Evolutionary conservation across 2,888 invertebrate species (phyloP), one percentile per base, ranked within the genome.

Genomic region (Chymomyza caudatula): DNA sequence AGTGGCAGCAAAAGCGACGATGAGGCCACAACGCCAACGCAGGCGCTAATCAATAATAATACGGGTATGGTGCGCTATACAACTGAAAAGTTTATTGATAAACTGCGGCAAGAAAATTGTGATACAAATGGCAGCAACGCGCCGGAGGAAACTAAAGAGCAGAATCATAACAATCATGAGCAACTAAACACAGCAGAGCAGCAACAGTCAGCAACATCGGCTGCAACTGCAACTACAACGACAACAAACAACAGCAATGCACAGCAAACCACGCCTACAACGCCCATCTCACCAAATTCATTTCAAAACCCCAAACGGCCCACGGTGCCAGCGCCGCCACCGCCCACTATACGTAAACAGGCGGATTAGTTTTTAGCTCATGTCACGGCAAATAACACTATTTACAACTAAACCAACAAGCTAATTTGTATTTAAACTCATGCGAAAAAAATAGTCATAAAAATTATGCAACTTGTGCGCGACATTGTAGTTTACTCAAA

Each of bases 261-360:
- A 6, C 63, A 65, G 25, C 62, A 65, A 4, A 59, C 63, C 19
- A 87, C 80, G 19, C 79, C 89, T 3, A 86, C 88, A 59, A 86
- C 89, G 17, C 88, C 88, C 53, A 77, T 87, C 60, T 89, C 88
- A 47, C 88, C 88, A 25, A 86, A 78, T 67, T 86, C 87, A 71
- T 79, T 86, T 72, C 76, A 88, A 53, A 87, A 86, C 71, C 88
- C 89, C 42, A 88, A 88, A 70, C 77, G 88, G 72, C 89, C 89
- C 60, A 88, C 88, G 57, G 89, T 88, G 71, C 88, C 88, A 69
- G 88, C 88, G 71, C 88, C 88, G 25, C 88, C 88, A 17, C 88
- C 88, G 20, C 88, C 88, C 17, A 80, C 79, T 66, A 73, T 77
- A 63, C 88, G 88, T 64, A 88, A 88, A 65, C 80, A 73, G 61